Conservation (phyloP, 1,140 invertebrate species). For the Fopius arisanus region DNA sequence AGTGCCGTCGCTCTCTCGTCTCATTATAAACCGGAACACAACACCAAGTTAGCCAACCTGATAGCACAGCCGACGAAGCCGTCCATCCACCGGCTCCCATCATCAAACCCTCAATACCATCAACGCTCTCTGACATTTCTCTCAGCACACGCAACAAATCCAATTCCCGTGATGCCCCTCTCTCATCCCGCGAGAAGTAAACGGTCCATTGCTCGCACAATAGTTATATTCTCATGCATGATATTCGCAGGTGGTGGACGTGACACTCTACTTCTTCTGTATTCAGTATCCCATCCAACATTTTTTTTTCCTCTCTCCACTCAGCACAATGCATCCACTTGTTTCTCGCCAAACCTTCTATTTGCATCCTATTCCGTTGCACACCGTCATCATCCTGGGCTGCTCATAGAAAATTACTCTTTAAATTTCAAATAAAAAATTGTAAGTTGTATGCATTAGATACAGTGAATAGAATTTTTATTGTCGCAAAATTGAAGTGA, state of each 20-base stretch:
- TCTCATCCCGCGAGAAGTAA: not conserved
- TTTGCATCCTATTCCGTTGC: conserved; percentile 1
- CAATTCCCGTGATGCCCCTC: not conserved
- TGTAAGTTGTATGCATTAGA: too few species aligned
- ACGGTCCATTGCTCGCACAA: conserved; percentile 3
- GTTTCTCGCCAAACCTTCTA: not conserved
- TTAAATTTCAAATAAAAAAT: too few species aligned
- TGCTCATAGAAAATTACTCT: too few species aligned
- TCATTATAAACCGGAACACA: not conserved
- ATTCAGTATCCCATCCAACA: not conserved
- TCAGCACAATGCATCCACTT: not conserved
- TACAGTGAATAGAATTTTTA: too few species aligned
- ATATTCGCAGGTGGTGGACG: conserved; percentile 26
- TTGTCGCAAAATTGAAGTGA: too few species aligned
- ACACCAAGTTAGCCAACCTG: not conserved
- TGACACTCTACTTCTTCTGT: conserved; percentile 1
- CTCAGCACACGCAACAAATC: not conserved
- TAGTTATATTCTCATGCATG: not conserved
- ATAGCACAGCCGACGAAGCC: not conserved
- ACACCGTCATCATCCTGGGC: not conserved
- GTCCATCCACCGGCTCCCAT: not conserved
- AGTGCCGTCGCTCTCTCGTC: not conserved
- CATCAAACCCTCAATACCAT: not conserved
- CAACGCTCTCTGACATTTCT: not conserved
- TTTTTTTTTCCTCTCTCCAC: not conserved